Base-by-base conservation (phyloP, 2,888 invertebrate species). In the Cryptocephalus primarius region DNA sequence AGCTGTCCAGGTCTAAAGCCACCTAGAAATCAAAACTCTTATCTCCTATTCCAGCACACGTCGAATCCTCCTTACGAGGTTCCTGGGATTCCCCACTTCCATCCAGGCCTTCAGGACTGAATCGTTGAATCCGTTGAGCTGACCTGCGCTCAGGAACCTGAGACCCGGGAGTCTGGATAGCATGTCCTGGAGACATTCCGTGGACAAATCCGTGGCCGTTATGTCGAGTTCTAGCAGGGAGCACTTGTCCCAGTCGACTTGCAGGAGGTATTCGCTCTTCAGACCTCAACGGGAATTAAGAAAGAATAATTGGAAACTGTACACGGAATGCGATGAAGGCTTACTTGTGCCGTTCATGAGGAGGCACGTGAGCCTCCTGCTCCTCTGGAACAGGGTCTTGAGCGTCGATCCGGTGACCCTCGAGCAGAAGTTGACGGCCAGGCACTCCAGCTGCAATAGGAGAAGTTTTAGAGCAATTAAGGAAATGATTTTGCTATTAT, bases 61-160 rank as follows among this genome's bases (percentile, higher is more conserved):
- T 36, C 36, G 36, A 36, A 2, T 2, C 6, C 22, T 38, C 47
- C 58, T 51, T 60, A 69, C 69, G 55, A 71, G 58, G 60, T 74
- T 75, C 49, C 74, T 76, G 0, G 83, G 77, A 56, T 82, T 87
- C 1, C 96, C 96, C 45, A 82, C 76, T 63, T 94, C 92, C 71
- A 87, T 79, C 85, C 92, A 93, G 4, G 89, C 83, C 64, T 93
- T 92, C 22, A 99, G 67, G 8, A 97, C 97, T 39, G 85, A 78
- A 68, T 99, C 99, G 55, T 90, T 96, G 65, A 99, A 95, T 12
- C 96, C 95, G 68, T 99, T 99, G 54, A 94, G 83, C 74, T 97
- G 95, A 0, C 96, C 97, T 0, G 96, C 95, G 54, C 91, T 89
- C 8, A 99, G 74, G 73, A 92, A 95, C 57, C 88, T 78, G 32